phyloP scores from a whole-genome alignment of 1,140 invertebrate genomes.

The Trissolcus basalis region DNA sequence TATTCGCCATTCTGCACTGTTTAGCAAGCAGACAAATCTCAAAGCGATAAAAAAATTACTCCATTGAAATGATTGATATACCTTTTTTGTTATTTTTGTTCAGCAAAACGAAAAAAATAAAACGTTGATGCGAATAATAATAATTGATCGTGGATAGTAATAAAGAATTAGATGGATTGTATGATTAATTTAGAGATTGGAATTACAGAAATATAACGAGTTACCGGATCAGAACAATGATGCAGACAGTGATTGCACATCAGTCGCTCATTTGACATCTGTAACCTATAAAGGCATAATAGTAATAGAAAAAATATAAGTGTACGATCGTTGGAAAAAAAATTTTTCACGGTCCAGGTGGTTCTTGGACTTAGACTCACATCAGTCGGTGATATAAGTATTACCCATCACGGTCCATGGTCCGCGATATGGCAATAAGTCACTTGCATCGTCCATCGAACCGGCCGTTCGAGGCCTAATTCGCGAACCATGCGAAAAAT shows the following conservation, averaged over 20 bases:
- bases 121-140: no score
- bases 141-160: no score
- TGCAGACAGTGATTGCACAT: slow-evolving; percentile 20
- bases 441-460: slow-evolving; percentile 27
- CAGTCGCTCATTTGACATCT: slow-evolving; percentile 30
- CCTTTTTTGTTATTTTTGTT: not conserved
- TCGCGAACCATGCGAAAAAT: slow-evolving; percentile 43
- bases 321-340: slow-evolving; percentile 58
- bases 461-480: slow-evolving; percentile 41
- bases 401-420: slow-evolving; percentile 55
- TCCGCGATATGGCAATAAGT: slow-evolving; percentile 43
- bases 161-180: no score
- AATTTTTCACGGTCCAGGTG: slow-evolving; percentile 64
- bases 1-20: slow-evolving; percentile 58
- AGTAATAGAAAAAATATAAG: slow-evolving; percentile 30
- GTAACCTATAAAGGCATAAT: slow-evolving; percentile 38
- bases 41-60: slow-evolving; percentile 47
- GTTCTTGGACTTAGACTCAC: slow-evolving; percentile 39
- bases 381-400: slow-evolving; percentile 48
- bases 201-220: not conserved
- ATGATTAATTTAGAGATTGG: not conserved
- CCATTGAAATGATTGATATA: slow-evolving; percentile 28
- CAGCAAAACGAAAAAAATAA: no score
- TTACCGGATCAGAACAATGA: slow-evolving; percentile 7
- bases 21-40: slow-evolving; percentile 47